Conservation (phyloP, 2,888 invertebrate species). For the Erpobdella octoculata region DNA sequence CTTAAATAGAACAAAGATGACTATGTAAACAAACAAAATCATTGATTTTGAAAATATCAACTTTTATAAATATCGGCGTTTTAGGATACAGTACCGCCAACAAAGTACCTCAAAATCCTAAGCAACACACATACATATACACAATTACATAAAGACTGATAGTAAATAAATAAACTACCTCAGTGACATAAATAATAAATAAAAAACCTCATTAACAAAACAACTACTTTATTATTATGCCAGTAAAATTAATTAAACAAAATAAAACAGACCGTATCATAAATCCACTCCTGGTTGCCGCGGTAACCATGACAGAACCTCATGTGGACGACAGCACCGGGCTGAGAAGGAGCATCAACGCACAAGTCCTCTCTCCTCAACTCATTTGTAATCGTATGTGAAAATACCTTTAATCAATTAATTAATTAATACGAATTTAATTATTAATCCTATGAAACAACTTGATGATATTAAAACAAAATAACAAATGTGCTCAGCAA, state of each 20-base stretch:
- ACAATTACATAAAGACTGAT: no score
- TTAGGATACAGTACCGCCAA: no score
- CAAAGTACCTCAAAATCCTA: no score
- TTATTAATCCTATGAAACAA: no score
- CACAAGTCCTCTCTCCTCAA: conserved; percentile 50
- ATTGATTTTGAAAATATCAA: not conserved
- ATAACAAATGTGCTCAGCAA: no score
- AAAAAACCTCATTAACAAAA: no score
- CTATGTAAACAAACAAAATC: not conserved
- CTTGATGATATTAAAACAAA: no score
- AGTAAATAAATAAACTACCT: not conserved
- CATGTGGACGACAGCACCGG: conserved; percentile 41
- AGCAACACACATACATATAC: no score
- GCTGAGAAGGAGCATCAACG: conserved; percentile 39
- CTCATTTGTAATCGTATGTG: conserved; percentile 44
- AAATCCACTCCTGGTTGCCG: conserved; percentile 48
- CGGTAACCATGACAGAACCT: conserved; percentile 42
- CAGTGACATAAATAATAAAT: no score
- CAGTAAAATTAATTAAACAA: conserved; percentile 33
- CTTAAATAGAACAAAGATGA: not conserved
- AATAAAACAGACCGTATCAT: conserved; percentile 40
- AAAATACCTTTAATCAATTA: conserved; percentile 43
- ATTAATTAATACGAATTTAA: no score
- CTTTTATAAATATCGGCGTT: not conserved
- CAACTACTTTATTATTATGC: not conserved